Evolutionary conservation across 2,113 vertebrate species (phyloP).

Genomic region (Rhinoptilus africanus): DNA sequence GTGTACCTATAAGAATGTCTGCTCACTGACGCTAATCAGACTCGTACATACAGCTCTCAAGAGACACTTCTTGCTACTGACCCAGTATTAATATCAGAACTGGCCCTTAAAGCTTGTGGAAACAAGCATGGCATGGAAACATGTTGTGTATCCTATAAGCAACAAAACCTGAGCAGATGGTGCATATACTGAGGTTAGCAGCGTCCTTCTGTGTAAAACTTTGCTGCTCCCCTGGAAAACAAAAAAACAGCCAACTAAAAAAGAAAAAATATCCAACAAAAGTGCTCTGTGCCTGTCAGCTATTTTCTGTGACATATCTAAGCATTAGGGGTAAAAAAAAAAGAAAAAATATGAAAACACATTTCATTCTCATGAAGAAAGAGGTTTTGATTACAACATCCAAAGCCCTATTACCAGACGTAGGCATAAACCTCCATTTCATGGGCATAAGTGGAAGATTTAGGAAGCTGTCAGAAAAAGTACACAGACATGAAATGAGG

Average conservation of each 20-base stretch:
- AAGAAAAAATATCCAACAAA: background rate
- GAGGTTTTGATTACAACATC: background rate
- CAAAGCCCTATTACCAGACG: background rate
- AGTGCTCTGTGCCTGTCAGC: background rate
- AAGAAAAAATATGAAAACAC: background rate
- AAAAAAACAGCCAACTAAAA: background rate
- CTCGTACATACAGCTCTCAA: background rate
- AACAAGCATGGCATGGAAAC: background rate
- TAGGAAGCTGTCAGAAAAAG: background rate
- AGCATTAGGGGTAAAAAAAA: background rate
- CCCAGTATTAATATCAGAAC: background rate
- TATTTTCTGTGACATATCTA: background rate
- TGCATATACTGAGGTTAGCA: background rate
- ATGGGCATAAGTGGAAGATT: background rate
- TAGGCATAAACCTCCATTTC: background rate
- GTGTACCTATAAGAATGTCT: background rate
- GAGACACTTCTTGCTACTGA: background rate
- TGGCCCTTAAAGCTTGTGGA: background rate
- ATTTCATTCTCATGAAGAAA: background rate
- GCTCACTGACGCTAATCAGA: background rate
- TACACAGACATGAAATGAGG: background rate
- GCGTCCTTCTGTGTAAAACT: background rate
- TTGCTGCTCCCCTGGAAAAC: background rate
- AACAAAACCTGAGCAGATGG: background rate
- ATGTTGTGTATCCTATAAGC: background rate